These are phyloP conservation scores for Pollenia griseotomentosa DNA, from an alignment of 2,888 invertebrate genomes.

Conservation along the genomic window DNA sequence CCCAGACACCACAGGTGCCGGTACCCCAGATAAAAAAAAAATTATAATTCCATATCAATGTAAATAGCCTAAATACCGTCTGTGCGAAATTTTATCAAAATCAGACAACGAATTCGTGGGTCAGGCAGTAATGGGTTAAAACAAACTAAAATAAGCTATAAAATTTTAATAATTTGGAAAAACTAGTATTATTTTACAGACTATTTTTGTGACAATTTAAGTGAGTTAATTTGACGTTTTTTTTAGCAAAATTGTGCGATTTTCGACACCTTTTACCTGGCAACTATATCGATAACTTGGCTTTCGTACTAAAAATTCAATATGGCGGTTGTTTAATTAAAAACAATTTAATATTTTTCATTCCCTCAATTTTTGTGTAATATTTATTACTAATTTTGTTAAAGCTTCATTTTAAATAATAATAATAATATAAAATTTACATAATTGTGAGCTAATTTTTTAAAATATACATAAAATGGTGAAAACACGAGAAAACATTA, in stretches of 20 bases:
- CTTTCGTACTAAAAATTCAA: conserved; percentile 41
- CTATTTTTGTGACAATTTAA: too few species aligned
- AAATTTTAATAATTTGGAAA: too few species aligned
- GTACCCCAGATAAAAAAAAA: not conserved
- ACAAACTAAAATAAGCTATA: too few species aligned
- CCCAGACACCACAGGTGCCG: not conserved
- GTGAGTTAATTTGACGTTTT: too few species aligned
- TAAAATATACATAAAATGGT: too few species aligned
- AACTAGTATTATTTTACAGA: too few species aligned
- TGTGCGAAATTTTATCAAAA: not conserved
- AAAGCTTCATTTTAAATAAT: not conserved
- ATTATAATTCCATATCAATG: not conserved
- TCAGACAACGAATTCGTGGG: not conserved
- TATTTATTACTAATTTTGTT: not conserved
- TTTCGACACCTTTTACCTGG: not conserved
- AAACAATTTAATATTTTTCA: conserved; percentile 19
- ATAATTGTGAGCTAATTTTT: too few species aligned
- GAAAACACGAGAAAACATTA: conserved; percentile 10
- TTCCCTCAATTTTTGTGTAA: not conserved
- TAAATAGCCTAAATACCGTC: not conserved
- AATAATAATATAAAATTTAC: too few species aligned
- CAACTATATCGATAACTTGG: not conserved
- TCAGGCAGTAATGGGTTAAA: not conserved
- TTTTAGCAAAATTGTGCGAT: too few species aligned
- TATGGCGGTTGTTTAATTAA: conserved; percentile 66